Conservation (phyloP, 2,888 invertebrate genomes). For the Theodoxus fluviatilis region DNA sequence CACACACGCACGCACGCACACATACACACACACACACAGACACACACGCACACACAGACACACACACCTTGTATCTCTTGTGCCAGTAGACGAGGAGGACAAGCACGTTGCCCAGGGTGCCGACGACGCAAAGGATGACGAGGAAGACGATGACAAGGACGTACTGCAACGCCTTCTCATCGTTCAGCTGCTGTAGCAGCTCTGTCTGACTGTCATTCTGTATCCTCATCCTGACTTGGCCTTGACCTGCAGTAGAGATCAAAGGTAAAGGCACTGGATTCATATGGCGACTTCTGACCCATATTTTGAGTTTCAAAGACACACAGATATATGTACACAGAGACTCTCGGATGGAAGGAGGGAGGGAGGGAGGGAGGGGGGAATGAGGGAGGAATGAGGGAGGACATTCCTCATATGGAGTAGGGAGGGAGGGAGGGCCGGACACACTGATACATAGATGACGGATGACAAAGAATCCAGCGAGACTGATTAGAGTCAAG, state of each 20-base stretch:
- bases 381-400: background rate
- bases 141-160: slow-evolving; percentile 55
- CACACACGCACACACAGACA: slow-evolving; percentile 18
- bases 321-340: no score
- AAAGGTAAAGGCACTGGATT: background rate
- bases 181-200: slow-evolving; percentile 40
- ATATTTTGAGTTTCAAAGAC: background rate
- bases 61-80: slow-evolving; percentile 37
- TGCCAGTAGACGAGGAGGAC: slow-evolving; percentile 48
- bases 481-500: slow-evolving; percentile 12
- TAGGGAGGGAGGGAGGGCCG: background rate
- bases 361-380: slow-evolving; percentile 9
- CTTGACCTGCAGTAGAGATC: background rate
- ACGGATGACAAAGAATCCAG: slow-evolving; percentile 18
- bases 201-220: slow-evolving; percentile 17
- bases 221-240: no score
- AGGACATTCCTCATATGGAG: background rate
- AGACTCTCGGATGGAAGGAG: slow-evolving; percentile 4
- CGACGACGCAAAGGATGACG: slow-evolving; percentile 45
- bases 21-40: background rate
- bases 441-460: slow-evolving; percentile 22
- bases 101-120: slow-evolving; percentile 50
- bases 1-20: no score
- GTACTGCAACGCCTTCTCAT: slow-evolving; percentile 49
- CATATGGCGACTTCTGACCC: no score